These are phyloP conservation scores for Tetraneura akinire DNA, from an alignment of 1,140 invertebrate species.

Conservation along the genomic window DNA sequence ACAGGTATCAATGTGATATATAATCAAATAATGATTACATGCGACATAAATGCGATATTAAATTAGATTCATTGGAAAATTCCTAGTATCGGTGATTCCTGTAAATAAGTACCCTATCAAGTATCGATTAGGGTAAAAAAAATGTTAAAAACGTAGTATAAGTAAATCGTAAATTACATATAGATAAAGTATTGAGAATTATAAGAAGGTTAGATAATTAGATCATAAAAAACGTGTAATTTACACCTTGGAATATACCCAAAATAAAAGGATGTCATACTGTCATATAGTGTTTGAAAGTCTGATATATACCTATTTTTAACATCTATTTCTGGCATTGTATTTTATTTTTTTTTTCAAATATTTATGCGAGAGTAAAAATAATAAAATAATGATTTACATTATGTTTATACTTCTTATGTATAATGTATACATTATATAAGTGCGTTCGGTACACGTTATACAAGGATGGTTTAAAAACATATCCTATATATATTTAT, in stretches of 20 bases:
- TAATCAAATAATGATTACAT: neutral
- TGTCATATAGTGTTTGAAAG: slow-evolving; percentile 35
- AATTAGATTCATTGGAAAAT: neutral
- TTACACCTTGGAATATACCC: slow-evolving; percentile 38
- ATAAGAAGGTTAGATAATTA: neutral
- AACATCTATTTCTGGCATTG: slow-evolving; percentile 41
- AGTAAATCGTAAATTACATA: neutral
- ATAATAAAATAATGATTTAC: neutral
- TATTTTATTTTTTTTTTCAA: slow-evolving; percentile 22
- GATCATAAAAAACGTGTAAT: slow-evolving; percentile 4
- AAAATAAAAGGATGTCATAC: slow-evolving; percentile 44
- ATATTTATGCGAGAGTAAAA: neutral
- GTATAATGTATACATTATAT: neutral
- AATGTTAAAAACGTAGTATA: neutral
- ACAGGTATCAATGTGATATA: too few relatives aligned
- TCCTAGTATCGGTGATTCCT: neutral
- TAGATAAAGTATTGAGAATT: neutral
- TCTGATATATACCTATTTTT: slow-evolving; percentile 26
- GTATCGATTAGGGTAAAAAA: slow-evolving; percentile 53
- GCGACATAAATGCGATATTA: neutral
- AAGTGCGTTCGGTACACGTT: too few relatives aligned
- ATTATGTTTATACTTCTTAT: neutral
- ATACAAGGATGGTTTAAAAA: too few relatives aligned
- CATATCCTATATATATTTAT: too few relatives aligned
- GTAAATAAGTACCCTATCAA: neutral